Conservation (phyloP, 2,113 vertebrate species). For the Callorhinus ursinus region DNA sequence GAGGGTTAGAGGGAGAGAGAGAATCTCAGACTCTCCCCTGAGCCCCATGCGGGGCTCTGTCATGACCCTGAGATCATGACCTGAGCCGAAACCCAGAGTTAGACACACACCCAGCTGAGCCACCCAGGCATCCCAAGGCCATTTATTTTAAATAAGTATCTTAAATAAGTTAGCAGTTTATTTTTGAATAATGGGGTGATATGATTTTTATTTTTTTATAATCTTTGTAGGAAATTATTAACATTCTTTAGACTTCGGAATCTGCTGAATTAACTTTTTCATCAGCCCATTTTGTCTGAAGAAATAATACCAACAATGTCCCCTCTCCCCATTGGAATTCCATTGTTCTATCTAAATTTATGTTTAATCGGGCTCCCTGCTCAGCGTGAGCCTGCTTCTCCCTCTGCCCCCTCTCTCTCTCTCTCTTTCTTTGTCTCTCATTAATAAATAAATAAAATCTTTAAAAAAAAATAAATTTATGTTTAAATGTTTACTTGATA, state of each 20-base stretch:
- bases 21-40: neutral
- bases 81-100: neutral
- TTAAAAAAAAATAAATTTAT: no score
- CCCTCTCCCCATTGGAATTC: neutral
- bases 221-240: neutral
- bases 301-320: neutral
- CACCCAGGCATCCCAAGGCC: neutral
- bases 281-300: neutral
- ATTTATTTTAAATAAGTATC: neutral
- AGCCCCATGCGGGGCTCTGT: no score
- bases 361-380: no score
- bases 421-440: no score
- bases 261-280: neutral
- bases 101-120: no score
- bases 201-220: neutral
- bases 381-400: no score
- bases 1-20: neutral
- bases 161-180: neutral
- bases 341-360: neutral
- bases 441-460: no score
- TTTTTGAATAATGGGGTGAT: constrained; percentile 1
- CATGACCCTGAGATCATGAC: neutral
- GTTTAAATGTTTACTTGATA: neutral
- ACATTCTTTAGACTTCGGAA: neutral
- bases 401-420: no score